Conservation (phyloP, 2,888 invertebrate species). For the Axea sp. region DNA sequence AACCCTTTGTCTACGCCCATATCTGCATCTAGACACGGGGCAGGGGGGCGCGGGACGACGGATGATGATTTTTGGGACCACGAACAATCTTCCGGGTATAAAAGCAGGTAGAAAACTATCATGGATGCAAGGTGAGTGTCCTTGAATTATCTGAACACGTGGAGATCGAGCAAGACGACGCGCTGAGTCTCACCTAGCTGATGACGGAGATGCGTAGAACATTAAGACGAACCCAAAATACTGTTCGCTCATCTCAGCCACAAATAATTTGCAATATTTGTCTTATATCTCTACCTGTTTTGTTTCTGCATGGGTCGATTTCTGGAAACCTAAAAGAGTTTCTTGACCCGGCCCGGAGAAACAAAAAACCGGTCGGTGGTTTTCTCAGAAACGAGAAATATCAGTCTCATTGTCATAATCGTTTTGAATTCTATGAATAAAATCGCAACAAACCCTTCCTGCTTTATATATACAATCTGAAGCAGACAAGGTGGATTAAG, state of each 20-base stretch:
- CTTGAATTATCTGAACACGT: constrained; percentile 66
- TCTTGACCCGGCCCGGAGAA: constrained; percentile 51
- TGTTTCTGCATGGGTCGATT: constrained; percentile 38
- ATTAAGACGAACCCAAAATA: constrained; percentile 5
- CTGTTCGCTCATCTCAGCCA: constrained; percentile 7
- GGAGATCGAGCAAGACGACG: constrained; percentile 42
- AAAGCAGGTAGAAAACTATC: constrained; percentile 60
- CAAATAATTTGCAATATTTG: constrained; percentile 59
- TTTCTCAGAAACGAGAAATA: constrained; percentile 47
- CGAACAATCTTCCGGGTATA: constrained; percentile 53
- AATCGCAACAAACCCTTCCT: constrained; percentile 35
- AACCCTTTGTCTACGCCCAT: constrained; percentile 67
- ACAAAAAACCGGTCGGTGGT: constrained; percentile 54
- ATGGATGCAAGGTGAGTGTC: constrained; percentile 63
- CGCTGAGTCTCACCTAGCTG: neutral
- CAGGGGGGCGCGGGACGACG: constrained; percentile 5
- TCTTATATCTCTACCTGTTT: constrained; percentile 38
- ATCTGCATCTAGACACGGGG: constrained; percentile 62
- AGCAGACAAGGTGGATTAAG: constrained; percentile 2
- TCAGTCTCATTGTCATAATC: constrained; percentile 49
- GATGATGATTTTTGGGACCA: constrained; percentile 41
- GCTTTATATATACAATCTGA: neutral
- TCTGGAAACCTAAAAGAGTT: constrained; percentile 39
- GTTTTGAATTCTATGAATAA: constrained; percentile 34
- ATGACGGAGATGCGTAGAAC: neutral